A percentile compares a stretch with the other conserved stretches of the same genome.
These are phyloP conservation scores for Myotis vivesi DNA, from an alignment of 2,797 vertebrate species.

Conservation along the genomic window DNA sequence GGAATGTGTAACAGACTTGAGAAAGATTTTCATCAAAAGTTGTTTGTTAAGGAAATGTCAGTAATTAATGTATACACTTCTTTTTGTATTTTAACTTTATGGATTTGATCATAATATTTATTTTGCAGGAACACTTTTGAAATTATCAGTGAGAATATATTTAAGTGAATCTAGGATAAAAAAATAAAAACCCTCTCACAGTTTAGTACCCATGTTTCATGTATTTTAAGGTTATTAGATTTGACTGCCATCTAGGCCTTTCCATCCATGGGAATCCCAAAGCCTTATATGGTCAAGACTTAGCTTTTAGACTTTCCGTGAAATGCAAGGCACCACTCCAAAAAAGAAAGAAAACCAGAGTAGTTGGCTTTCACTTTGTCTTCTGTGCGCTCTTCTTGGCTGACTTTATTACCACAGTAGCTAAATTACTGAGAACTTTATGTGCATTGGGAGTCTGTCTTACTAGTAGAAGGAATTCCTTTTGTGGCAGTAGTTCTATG, in stretches of 20 bases:
- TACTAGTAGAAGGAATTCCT: slow-evolving; percentile 89
- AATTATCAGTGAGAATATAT: background rate
- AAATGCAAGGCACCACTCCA: slow-evolving; percentile 87
- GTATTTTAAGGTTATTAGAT: slow-evolving; percentile 53
- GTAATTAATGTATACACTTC: background rate
- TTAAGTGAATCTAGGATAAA: slow-evolving; percentile 13
- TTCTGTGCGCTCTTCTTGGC: slow-evolving; percentile 85
- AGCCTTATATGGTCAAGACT: slow-evolving; percentile 94
- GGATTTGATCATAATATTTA: slow-evolving; percentile 16
- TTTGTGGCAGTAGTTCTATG: slow-evolving; percentile 86
- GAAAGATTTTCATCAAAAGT: background rate
- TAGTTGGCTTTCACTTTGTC: slow-evolving; percentile 86
- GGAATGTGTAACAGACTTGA: background rate
- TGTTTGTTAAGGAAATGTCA: slow-evolving; percentile 16
- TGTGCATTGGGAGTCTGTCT: slow-evolving; percentile 71
- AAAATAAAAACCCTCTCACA: background rate
- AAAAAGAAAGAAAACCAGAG: slow-evolving; percentile 31
- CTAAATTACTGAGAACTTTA: slow-evolving; percentile 81
- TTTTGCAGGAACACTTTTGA: background rate
- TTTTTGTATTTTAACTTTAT: background rate
- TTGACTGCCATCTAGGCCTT: slow-evolving; percentile 81
- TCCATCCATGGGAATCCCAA: slow-evolving; percentile 93
- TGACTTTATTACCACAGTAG: slow-evolving; percentile 87
- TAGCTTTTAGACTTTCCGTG: slow-evolving; percentile 84
- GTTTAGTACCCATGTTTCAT: background rate